A percentile compares a stretch with the other conserved stretches of the same genome.
These are phyloP conservation scores for Siniperca undulata DNA, from an alignment of 2,797 vertebrate genomes.

Conservation along the genomic window DNA sequence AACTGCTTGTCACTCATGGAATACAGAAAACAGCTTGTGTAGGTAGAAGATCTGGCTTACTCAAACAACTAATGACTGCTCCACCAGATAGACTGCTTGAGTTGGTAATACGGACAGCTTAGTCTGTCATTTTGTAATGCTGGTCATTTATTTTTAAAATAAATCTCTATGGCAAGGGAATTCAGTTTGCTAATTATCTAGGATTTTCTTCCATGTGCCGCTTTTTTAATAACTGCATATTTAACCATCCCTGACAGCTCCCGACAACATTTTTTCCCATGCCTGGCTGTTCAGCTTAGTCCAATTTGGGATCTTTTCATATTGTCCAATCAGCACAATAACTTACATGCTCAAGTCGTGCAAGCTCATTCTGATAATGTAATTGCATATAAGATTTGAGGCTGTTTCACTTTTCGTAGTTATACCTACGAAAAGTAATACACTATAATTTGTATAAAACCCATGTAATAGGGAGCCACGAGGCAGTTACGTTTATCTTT, in stretches of 20 bases:
- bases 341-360: neutral
- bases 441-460: too few relatives aligned
- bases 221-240: conserved; percentile 55
- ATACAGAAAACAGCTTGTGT: conserved; percentile 7
- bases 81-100: conserved; percentile 32
- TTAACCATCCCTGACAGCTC: conserved; percentile 66
- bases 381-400: neutral
- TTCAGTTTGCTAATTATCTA: conserved; percentile 72
- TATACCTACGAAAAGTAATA: too few relatives aligned
- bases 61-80: conserved; percentile 52
- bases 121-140: conserved; percentile 58
- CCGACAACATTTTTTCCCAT: conserved; percentile 39
- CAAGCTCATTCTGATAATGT: neutral
- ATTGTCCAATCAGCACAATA: conserved; percentile 11
- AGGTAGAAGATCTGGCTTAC: conserved; percentile 33
- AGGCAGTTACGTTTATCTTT: too few relatives aligned
- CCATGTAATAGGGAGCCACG: too few relatives aligned
- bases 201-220: conserved; percentile 54
- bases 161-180: conserved; percentile 37
- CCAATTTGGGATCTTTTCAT: conserved; percentile 32
- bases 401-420: too few relatives aligned
- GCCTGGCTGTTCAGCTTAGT: conserved; percentile 40
- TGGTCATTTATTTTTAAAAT: conserved; percentile 51
- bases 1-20: conserved; percentile 19
- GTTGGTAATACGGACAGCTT: conserved; percentile 50